phyloP scores from a whole-genome alignment of 1,140 invertebrate genomes.

The Sesamia nonagrioides region DNA sequence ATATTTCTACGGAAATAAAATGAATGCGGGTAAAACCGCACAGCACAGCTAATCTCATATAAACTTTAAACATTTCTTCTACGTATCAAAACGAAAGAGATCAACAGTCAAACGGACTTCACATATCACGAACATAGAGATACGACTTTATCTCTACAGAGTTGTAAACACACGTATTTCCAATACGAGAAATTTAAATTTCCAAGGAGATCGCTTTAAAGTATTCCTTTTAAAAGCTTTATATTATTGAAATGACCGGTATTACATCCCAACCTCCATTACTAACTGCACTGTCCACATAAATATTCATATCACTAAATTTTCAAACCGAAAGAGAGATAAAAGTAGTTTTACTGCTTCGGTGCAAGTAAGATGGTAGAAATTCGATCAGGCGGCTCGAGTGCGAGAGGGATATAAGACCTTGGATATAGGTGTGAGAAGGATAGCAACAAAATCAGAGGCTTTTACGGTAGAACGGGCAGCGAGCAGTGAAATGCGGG shows the following conservation, averaged over 20 bases:
- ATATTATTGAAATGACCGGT: conserved; percentile 75
- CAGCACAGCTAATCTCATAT: background rate
- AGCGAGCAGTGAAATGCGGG: conserved; percentile 84
- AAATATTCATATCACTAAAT: conserved; percentile 84
- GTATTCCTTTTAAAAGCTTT: conserved; percentile 68
- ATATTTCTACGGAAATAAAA: too few relatives aligned
- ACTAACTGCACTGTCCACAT: conserved; percentile 78
- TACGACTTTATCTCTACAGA: conserved; percentile 9
- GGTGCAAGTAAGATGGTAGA: conserved; percentile 85
- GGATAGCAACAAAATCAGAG: conserved; percentile 75
- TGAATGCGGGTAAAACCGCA: too few relatives aligned
- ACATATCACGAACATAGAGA: conserved; percentile 39
- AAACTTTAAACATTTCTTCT: conserved; percentile 30
- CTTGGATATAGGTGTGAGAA: conserved; percentile 56
- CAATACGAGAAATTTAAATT: conserved; percentile 56
- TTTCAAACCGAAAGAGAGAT: conserved; percentile 79
- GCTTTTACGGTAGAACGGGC: conserved; percentile 86
- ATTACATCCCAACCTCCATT: conserved; percentile 73
- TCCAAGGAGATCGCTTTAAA: conserved; percentile 54
- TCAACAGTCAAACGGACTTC: conserved; percentile 31
- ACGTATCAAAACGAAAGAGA: conserved; percentile 13
- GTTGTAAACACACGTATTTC: conserved; percentile 49
- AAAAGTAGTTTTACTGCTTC: conserved; percentile 85
- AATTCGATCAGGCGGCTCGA: conserved; percentile 81
- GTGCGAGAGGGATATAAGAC: conserved; percentile 67